Conservation (phyloP, 2,113 vertebrate genomes). For the Egretta garzetta region DNA sequence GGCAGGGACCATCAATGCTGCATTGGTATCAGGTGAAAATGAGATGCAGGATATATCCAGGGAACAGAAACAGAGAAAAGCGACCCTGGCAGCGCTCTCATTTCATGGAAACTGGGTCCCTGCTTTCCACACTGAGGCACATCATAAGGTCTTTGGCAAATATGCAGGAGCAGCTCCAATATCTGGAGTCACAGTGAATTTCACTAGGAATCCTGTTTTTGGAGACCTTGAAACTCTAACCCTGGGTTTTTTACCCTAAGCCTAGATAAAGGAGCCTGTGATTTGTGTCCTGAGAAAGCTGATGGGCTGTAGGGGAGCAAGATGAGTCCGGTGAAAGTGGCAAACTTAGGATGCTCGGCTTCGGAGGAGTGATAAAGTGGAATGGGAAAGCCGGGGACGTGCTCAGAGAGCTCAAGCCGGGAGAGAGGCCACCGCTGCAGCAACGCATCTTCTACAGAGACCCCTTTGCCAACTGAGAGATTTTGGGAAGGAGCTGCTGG, state of each 20-base stretch:
- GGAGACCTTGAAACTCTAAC: not conserved
- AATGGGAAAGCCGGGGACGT: fast-evolving
- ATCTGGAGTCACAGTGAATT: not conserved
- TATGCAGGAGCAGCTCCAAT: not conserved
- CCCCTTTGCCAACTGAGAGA: not conserved
- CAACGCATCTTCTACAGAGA: not conserved
- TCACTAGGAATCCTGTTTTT: not conserved
- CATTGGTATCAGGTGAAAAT: not conserved
- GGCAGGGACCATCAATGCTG: not conserved
- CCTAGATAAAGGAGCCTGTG: not conserved
- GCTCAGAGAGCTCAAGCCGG: not conserved
- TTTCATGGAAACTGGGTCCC: not conserved
- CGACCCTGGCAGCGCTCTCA: not conserved
- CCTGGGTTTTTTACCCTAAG: not conserved
- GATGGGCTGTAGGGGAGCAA: not conserved
- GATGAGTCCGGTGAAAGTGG: not conserved
- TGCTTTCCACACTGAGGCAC: not conserved
- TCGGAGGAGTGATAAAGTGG: not conserved
- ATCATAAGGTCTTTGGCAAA: not conserved
- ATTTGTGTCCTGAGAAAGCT: not conserved
- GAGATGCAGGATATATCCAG: not conserved
- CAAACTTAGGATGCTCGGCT: not conserved
- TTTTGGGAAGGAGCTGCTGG: not conserved
- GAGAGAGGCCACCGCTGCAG: not conserved
- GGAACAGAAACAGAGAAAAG: not conserved